Evolutionary conservation across 2,113 vertebrate species (phyloP), one percentile per base, ranked within the genome.

Genomic region (Dicerorhinus sumatrensis): DNA sequence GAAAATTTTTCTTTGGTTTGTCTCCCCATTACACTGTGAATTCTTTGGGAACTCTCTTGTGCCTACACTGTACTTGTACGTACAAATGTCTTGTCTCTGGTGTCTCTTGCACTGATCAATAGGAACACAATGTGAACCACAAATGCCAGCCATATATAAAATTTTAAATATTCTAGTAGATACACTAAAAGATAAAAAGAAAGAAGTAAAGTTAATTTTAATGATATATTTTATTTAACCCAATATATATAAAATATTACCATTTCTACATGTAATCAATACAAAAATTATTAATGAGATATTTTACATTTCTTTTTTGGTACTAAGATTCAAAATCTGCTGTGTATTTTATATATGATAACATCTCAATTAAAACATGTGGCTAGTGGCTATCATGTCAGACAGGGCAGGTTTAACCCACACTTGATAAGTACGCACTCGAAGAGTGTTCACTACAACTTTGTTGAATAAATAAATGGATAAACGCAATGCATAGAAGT

Each of bases 171-270:
- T 93, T 58, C 62, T 81, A 85, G 21, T 76, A 91, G 18, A 51
- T 86, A 84, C 17, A 48, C 79, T 91, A 62, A 84, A 89, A 82
- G 54, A 10, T 48, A 48, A 91, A 84, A 94, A n/a, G 10, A 84
- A 93, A n/a, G 10, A n/a, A 85, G 17, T 93, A 65, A 92, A 76
- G 48, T 89, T 54, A 90, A 69, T 89, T 93, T 77, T 84, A 48
- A 58, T 58, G 58, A 81, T 93, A 70, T 42, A 89, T 84, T 46
- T 83, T 83, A 89, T 54, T 93, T 91, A 88, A 79, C 8, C 6
- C 54, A 75, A 48, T 21, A 21, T 48, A 63, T 58, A 42, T 2
- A 21, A 81, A 94, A 80, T 76, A 85, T 70, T 85, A 72, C 18
- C 23, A 94, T 69, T 81, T 95, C 62, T 79, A 77, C 6, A 94